Evolutionary conservation across 2,888 invertebrate genomes (phyloP), one percentile per base, ranked within the genome.

Genomic region (Drosophila pseudotalamancana): DNA sequence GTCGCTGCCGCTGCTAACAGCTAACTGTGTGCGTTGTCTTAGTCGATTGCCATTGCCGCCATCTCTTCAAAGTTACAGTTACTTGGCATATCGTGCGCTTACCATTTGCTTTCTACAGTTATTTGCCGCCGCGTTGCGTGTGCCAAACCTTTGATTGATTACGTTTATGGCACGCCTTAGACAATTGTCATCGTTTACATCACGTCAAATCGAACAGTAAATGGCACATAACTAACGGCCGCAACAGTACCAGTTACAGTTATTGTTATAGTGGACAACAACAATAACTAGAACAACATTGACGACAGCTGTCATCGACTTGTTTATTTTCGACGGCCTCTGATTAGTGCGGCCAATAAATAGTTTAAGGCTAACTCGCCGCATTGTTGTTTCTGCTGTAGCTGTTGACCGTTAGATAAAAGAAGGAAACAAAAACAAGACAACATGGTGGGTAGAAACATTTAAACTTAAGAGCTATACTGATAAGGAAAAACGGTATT

Each of bases 201-300:
- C 84, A 50, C 81, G 50, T 66, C 48, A 77, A 77, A 83, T 72
- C 62, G 75, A 75, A 67, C 82, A 59, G 61, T 82, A 70, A 77
- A 82, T 60, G 72, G 77, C 43, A 61, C 35, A 43, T 42, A 65
- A 57, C 51, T 55, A 66, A 72, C 64, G 73, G 45, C 46, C 64
- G 72, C 40, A 56, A 51, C 43, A 45, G 37, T 70, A 53, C 42
- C 73, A 50, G 60, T 51, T 39, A 61, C 51, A 49, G 53, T 60
- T 43, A 32, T 29, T 16, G 46, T 55, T 39, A 45, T 27, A 65
- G 43, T 42, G 50, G 29, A 6, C 16, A 32, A 40, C 9, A 42
- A 21, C 45, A 46, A 54, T 8, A 42, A 60, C 29, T 48, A 49
- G 37, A 60, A 42, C 11, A 63, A 57, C n/a, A 48, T 49, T 21